Percentiles rank a stretch among this genome's conserved stretches.
Evolutionary conservation across 2,888 invertebrate species (phyloP).

Genomic region (Silvanus unidentatus): DNA sequence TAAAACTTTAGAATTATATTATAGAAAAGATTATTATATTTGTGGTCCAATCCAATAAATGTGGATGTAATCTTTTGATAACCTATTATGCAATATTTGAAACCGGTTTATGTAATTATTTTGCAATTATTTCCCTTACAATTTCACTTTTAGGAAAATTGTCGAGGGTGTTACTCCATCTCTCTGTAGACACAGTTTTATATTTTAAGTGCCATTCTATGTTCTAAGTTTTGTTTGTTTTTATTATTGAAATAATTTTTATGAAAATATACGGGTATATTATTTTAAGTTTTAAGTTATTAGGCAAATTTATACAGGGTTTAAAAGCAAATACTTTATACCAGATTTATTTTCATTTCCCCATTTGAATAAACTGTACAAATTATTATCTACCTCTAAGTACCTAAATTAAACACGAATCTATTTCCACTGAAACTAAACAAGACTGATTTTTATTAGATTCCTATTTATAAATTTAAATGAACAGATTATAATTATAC

Average conservation of each 20-base stretch:
- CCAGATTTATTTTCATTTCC: conserved; percentile 16
- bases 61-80: conserved; percentile 1
- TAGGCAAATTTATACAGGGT: conserved; percentile 38
- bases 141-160: not conserved
- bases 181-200: conserved; percentile 28
- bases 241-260: conserved; percentile 19
- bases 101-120: not conserved
- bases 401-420: conserved; percentile 26
- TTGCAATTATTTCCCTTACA: not conserved
- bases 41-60: conserved; percentile 20
- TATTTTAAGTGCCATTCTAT: conserved; percentile 30
- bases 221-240: not conserved
- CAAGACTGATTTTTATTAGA: conserved; percentile 49
- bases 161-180: conserved; percentile 6
- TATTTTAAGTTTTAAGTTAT: conserved; percentile 26
- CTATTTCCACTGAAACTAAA: conserved; percentile 36
- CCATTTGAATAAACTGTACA: conserved; percentile 6
- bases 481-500: conserved; percentile 17
- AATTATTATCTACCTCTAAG: conserved; percentile 37
- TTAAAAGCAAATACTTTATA: conserved; percentile 33
- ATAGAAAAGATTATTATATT: conserved; percentile 1
- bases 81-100: conserved; percentile 1
- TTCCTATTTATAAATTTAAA: conserved; percentile 30
- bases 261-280: conserved; percentile 21
- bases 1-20: too few relatives aligned